Conservation (phyloP, 2,797 vertebrate species). For the Moxostoma hubbsi region DNA sequence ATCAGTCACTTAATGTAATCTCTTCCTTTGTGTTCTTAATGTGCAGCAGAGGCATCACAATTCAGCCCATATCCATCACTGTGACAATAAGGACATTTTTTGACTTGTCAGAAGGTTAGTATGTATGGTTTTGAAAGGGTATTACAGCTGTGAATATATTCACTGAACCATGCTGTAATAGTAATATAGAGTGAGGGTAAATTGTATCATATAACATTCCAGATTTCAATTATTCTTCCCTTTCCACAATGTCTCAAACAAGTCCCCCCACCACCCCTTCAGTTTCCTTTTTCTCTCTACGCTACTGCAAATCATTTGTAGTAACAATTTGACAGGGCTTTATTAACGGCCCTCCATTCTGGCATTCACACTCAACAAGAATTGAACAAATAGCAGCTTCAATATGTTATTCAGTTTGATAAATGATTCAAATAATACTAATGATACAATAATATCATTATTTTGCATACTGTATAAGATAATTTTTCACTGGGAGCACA, state of each 20-base stretch:
- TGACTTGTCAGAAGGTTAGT: conserved; percentile 41
- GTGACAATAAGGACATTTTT: conserved; percentile 27
- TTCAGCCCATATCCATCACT: conserved; percentile 43
- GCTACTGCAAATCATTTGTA: conserved; percentile 52
- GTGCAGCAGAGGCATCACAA: conserved; percentile 40
- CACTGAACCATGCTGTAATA: conserved; percentile 49
- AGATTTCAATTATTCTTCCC: conserved; percentile 47
- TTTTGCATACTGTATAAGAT: conserved; percentile 26
- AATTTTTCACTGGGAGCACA: conserved; percentile 32
- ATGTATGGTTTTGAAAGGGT: conserved; percentile 43
- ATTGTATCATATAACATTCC: conserved; percentile 44
- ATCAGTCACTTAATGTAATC: conserved; percentile 40
- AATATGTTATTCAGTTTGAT: conserved; percentile 54
- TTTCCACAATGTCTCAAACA: conserved; percentile 48
- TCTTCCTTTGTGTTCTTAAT: conserved; percentile 45
- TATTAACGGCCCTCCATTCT: conserved; percentile 55
- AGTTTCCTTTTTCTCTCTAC: background rate
- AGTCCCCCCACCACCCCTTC: conserved; percentile 16
- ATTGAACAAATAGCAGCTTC: conserved; percentile 55
- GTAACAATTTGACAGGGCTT: conserved; percentile 49
- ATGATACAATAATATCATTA: conserved; percentile 37
- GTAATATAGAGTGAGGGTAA: conserved; percentile 40
- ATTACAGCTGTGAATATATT: conserved; percentile 49
- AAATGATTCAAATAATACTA: conserved; percentile 52
- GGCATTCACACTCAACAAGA: conserved; percentile 52